Evolutionary conservation across 2,888 invertebrate species (phyloP).

Genomic region (Dryobota labecula): DNA sequence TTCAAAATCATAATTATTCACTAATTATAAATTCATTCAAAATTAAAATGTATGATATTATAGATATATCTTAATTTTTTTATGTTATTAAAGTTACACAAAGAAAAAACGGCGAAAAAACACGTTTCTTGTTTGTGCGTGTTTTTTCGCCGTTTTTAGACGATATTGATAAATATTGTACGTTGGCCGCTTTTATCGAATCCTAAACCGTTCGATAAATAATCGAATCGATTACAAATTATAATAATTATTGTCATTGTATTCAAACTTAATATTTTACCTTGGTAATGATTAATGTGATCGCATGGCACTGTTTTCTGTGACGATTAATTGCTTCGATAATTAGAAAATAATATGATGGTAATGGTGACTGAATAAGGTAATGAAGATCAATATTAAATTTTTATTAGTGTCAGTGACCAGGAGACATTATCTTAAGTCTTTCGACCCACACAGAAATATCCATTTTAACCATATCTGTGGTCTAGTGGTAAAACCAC

Average conservation of each 20-base stretch:
- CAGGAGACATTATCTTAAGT: neutral
- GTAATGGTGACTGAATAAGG: slow-evolving; percentile 31
- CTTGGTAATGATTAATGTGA: slow-evolving; percentile 33
- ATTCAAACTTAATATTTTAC: slow-evolving; percentile 9
- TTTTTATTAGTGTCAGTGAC: neutral
- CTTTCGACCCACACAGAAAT: neutral
- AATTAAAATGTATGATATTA: too few relatives aligned
- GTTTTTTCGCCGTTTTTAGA: too few relatives aligned
- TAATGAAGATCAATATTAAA: slow-evolving; percentile 1
- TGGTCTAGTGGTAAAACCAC: too few relatives aligned
- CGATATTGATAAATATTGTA: too few relatives aligned
- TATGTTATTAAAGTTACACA: too few relatives aligned
- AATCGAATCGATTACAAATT: slow-evolving; percentile 18
- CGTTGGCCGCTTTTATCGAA: neutral
- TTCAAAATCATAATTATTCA: too few relatives aligned
- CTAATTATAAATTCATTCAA: too few relatives aligned
- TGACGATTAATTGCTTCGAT: slow-evolving; percentile 16
- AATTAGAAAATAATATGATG: slow-evolving; percentile 27
- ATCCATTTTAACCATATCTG: too few relatives aligned
- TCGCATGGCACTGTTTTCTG: slow-evolving; percentile 12
- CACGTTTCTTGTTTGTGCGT: too few relatives aligned
- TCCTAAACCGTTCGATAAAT: neutral
- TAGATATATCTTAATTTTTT: too few relatives aligned
- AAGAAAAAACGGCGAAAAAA: too few relatives aligned
- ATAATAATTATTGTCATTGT: slow-evolving; percentile 35